Base-by-base conservation (phyloP, 2,888 invertebrate species). In the Leptinotarsa rubiginosa region DNA sequence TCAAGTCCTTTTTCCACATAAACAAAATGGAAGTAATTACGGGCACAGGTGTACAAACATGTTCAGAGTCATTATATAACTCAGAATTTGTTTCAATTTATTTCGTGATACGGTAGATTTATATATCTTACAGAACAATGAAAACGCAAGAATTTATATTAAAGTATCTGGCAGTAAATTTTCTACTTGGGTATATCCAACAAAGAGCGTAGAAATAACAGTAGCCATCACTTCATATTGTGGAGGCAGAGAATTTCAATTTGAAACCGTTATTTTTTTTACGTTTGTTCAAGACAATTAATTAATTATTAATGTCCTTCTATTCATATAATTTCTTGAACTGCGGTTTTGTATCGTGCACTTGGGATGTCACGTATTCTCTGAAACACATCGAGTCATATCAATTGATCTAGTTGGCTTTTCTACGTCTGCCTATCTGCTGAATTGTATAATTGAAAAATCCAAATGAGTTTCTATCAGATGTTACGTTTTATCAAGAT, bases 61-160 rank as follows among this genome's bases (percentile, higher is more conserved):
- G 54, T 10, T 41, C 52, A 18, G 31, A 56, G 56, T 22, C 56
- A 22, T 56, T 56, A 56, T 22, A 56, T 49, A 67, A 67, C 67
- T 54, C 54, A 31, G 68, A 41, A 68, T 68, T 47, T 18, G 16
- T 54, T 68, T 54, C 41, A 54, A 54, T 68, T 68, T 41, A 68
- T 68, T 41, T 68, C 18, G 18, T 49, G 18, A 68, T 67, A 25
- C 16, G 50, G 25, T 50, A 50, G 66, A 52, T 49, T 31, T 31
- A 67, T 68, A 68, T 68, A 41, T 54, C 68, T 68, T 13, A n/a
- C 68, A 54, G 68, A 52, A 54, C 68, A 68, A 68, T 68, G 41
- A 54, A 68, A 65, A 49, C 18, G 41, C 50, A 41, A 16, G 25
- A 31, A 67, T 67, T 67, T 67, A 50, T 67, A 67, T 67, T 16